Evolutionary conservation across 2,888 invertebrate genomes (phyloP), one percentile per base, ranked within the genome.

Genomic region (Autographa pulchrina): DNA sequence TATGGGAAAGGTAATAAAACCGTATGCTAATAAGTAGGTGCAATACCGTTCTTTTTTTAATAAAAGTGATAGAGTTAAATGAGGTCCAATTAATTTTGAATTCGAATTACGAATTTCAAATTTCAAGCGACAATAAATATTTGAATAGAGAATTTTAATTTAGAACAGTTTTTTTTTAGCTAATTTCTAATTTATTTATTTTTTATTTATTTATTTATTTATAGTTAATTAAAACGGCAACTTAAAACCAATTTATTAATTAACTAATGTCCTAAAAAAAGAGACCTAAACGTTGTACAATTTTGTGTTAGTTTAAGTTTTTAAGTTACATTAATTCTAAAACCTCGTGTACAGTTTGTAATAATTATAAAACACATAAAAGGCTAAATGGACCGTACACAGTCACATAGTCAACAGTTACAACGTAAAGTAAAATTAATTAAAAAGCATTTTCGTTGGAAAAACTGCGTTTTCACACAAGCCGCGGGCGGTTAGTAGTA

Each of bases 1-100:
- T 67, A 67, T 70, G 69, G 67, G 71, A 48, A 70, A 64, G 54
- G 67, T 65, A 58, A 72, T 79, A 75, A 77, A 75, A 75, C 8
- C 66, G 56, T 59, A 68, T 56, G 63, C 52, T 78, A 65, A 74
- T 72, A 20, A 58, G 35, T 32, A 65, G 56, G 70, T 63, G 60
- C 68, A 60, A 71, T 77, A 80, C 76, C 56, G 62, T 62, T 68
- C 58, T 54, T 69, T 9, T 38, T 52, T 52, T 61, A 35, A 35
- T 7, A 16, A 3, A 20, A 58, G 11, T 18, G n/a, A 56, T 60
- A 61, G 60, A 52, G 59, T 59, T 59, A 59, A 59, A 59, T 32
- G 59, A 59, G 32, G 7, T 56, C 25, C 25, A 32, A 59, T 32
- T 59, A 59, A 59, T 16, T 25, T 56, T 16, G 16, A 59, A 5